Base-by-base conservation (phyloP, 2,888 invertebrate species). In the Pogonocherus hispidulus region DNA sequence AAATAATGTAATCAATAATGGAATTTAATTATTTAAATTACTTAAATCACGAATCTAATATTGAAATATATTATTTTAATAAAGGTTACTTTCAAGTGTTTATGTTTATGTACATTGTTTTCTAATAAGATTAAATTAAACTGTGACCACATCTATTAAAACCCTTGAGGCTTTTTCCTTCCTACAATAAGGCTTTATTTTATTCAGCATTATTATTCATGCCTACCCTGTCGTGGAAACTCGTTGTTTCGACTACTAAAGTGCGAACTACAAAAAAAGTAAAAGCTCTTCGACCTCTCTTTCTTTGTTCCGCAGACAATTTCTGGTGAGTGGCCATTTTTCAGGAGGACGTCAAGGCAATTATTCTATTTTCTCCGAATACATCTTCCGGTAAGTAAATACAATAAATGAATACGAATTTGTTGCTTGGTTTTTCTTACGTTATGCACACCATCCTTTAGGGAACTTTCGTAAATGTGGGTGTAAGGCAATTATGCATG, bases 311-410 rank as follows among this genome's bases (percentile, higher is more conserved):
- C 41, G 41, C 11, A n/a, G n/a, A 41, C 41, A 41, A 41, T 41
- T 14, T 41, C 41, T 41, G 41, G n/a, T 51, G 22, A 51, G 51
- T 51, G 22, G 51, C 51, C 23, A 51, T 51, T 51, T 51, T 51
- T 51, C 51, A 51, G 51, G 22, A 51, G 22, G 23, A 22, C 51
- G 51, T 51, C 51, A 51, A 20, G 23, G 23, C 51, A 51, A 51
- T 51, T 51, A 51, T 51, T 51, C 51, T 23, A 51, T 51, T 51
- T 51, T 22, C 23, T 4, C 41, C 41, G 41, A 41, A 41, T 41
- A 41, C 41, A 14, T 41, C 41, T 41, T 41, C 41, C 41, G n/a
- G 41, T 41, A 41, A 41, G 41, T 41, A 41, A 41, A 41, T 41
- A 41, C 41, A 41, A 41, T 41, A 41, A 16, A 41, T 41, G 41